phyloP scores from a whole-genome alignment of 2,888 invertebrate species.

The Erebia aethiops region DNA sequence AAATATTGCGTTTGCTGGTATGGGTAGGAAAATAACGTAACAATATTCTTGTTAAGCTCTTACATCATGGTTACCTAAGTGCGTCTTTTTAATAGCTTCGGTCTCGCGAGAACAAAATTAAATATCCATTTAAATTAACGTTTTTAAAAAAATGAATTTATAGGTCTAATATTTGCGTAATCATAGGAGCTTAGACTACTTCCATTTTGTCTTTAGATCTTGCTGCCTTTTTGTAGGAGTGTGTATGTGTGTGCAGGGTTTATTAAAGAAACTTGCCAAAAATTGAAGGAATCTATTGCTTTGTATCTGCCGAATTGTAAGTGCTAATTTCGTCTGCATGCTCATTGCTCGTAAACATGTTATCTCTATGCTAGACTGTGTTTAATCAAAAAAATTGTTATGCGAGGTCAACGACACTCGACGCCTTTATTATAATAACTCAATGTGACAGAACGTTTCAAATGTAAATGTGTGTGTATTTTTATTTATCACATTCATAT shows the following conservation, averaged over 20 bases:
- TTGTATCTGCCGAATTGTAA: conserved; percentile 14
- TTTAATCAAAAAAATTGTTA: conserved; percentile 42
- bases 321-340: conserved; percentile 28
- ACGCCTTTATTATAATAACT: conserved; percentile 34
- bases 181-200: not conserved
- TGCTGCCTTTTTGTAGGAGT: not conserved
- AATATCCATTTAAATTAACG: not conserved
- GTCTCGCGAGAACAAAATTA: not conserved
- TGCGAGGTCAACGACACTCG: conserved; percentile 42
- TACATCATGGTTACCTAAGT: not conserved
- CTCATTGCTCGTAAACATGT: conserved; percentile 22
- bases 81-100: not conserved
- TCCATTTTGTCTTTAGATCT: not conserved
- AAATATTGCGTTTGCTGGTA: conserved; percentile 3
- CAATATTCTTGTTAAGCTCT: not conserved
- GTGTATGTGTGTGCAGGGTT: not conserved
- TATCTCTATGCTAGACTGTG: conserved; percentile 40
- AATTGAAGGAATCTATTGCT: not conserved
- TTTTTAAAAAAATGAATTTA: not conserved
- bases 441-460: conserved; percentile 31
- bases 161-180: no score
- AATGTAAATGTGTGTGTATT: conserved; percentile 28
- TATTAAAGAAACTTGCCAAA: not conserved
- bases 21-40: not conserved
- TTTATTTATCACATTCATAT: conserved; percentile 31